Percentiles rank a stretch among this genome's conserved stretches.
Conservation (phyloP, 2,113 vertebrate genomes). For the Syrrhaptes paradoxus region DNA sequence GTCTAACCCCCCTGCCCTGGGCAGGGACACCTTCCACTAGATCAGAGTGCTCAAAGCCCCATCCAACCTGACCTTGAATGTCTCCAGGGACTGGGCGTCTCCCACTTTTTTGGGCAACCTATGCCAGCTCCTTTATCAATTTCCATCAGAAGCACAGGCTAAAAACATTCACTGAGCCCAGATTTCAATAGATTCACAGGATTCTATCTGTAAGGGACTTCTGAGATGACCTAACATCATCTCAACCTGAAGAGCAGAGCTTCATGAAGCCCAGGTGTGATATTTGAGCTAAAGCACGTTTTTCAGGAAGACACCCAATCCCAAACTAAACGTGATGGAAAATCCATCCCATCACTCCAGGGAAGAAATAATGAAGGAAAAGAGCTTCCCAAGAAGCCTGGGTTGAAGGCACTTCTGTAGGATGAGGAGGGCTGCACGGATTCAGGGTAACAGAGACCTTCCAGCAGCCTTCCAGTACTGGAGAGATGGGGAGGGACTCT, state of each 20-base stretch:
- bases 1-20: too few species aligned
- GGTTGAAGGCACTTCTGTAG: neutral
- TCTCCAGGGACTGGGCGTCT: too few species aligned
- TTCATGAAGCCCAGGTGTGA: rapidly evolving
- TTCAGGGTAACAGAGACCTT: neutral
- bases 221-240: neutral
- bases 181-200: neutral
- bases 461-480: too few species aligned
- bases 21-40: too few species aligned
- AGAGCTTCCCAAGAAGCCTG: neutral
- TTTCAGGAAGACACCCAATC: neutral
- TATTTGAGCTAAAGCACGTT: neutral
- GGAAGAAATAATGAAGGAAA: neutral
- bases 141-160: neutral
- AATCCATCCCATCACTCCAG: neutral
- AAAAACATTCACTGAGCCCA: neutral
- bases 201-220: neutral
- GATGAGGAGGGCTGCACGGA: neutral
- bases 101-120: neutral
- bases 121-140: neutral
- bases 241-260: rapidly evolving
- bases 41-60: too few species aligned
- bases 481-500: too few species aligned
- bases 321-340: neutral
- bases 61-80: too few species aligned